A percentile compares a stretch with the other conserved stretches of the same genome.
These are phyloP conservation scores for Tylochromis polylepis DNA, from an alignment of 2,113 vertebrate species.

Conservation along the genomic window DNA sequence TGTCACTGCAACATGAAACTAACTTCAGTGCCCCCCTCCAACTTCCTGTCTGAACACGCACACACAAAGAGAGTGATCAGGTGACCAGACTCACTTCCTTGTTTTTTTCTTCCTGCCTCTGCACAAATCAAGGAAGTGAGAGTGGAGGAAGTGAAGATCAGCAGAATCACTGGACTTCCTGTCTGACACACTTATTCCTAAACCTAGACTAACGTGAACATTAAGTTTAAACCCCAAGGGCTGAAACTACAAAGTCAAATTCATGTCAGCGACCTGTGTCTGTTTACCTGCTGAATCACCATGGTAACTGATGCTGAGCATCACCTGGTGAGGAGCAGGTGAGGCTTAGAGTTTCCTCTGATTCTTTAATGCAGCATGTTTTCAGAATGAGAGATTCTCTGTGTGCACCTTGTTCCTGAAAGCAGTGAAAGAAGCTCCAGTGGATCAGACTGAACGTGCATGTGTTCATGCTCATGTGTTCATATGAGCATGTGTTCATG, in stretches of 20 bases:
- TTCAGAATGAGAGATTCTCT: neutral
- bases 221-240: neutral
- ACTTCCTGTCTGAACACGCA: neutral
- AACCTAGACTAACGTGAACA: neutral
- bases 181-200: neutral
- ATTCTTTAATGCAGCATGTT: neutral
- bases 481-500: neutral
- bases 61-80: neutral
- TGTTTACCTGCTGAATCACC: neutral
- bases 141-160: neutral
- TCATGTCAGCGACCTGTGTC: neutral
- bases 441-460: neutral
- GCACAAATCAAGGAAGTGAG: neutral
- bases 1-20: neutral
- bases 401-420: neutral
- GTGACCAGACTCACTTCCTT: neutral
- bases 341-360: neutral
- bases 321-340: neutral
- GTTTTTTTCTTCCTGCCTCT: neutral
- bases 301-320: neutral
- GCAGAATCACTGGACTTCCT: neutral
- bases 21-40: neutral
- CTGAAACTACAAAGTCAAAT: neutral
- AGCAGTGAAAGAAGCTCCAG: neutral
- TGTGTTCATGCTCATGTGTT: neutral